Conservation (phyloP, 2,113 vertebrate species). For the Jaculus jaculus region DNA sequence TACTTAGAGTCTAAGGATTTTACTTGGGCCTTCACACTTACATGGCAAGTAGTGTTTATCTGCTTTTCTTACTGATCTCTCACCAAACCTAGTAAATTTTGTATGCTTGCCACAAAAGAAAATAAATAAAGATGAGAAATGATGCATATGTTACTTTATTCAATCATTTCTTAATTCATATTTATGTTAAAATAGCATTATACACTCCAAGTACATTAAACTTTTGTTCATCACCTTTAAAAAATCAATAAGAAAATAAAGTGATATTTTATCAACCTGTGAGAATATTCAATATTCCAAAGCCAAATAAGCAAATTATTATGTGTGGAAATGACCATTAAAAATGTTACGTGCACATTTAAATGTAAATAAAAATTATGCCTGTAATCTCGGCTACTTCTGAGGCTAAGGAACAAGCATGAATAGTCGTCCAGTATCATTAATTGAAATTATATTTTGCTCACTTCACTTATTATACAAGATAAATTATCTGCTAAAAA, state of each 20-base stretch:
- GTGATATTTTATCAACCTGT: neutral
- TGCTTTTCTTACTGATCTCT: no score
- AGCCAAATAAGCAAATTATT: neutral
- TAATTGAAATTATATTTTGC: neutral
- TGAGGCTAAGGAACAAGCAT: neutral
- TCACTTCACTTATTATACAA: neutral
- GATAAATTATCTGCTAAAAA: neutral
- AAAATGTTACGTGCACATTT: neutral
- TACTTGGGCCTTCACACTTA: no score
- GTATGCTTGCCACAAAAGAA: neutral
- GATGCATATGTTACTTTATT: neutral
- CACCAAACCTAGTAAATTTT: no score
- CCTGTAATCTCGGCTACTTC: neutral
- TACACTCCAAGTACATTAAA: neutral
- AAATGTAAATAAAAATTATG: conserved; percentile 1
- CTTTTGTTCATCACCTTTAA: neutral
- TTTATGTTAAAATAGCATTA: neutral
- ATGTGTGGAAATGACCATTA: neutral
- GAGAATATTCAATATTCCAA: neutral
- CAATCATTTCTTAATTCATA: neutral
- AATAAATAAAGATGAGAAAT: neutral
- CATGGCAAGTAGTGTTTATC: no score
- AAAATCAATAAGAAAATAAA: conserved; percentile 16
- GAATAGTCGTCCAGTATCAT: neutral
- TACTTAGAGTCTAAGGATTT: no score